phyloP scores from a whole-genome alignment of 2,113 vertebrate genomes.

The Ptyas mucosa region DNA sequence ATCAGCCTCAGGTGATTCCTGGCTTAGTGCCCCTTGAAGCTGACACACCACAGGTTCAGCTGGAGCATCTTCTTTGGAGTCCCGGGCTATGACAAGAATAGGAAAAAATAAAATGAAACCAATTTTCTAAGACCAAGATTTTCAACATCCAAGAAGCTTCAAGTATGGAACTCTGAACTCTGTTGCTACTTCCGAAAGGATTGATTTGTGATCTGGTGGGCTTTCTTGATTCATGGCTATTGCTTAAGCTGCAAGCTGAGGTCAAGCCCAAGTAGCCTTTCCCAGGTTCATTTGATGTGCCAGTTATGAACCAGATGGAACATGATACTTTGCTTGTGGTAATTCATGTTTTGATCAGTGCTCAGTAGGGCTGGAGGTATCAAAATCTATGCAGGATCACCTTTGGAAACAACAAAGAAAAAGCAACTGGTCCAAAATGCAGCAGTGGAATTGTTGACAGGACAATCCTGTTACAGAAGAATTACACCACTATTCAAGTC shows the following conservation, averaged over 20 bases:
- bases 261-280: neutral
- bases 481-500: neutral
- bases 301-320: neutral
- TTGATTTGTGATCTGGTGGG: neutral
- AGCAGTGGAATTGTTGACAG: neutral
- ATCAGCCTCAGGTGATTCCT: neutral
- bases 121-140: neutral
- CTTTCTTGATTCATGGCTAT: neutral
- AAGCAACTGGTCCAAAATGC: neutral
- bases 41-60: neutral
- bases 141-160: neutral
- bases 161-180: neutral
- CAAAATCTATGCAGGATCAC: neutral
- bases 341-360: neutral
- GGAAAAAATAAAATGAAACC: neutral
- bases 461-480: neutral
- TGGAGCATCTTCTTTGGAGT: neutral
- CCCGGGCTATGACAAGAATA: neutral
- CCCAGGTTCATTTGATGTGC: neutral
- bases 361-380: neutral
- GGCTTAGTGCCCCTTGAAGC: neutral
- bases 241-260: neutral
- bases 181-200: neutral
- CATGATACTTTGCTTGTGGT: neutral
- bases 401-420: neutral